Evolutionary conservation across 2,888 invertebrate genomes (phyloP).

Genomic region (Epinotia demarniana): DNA sequence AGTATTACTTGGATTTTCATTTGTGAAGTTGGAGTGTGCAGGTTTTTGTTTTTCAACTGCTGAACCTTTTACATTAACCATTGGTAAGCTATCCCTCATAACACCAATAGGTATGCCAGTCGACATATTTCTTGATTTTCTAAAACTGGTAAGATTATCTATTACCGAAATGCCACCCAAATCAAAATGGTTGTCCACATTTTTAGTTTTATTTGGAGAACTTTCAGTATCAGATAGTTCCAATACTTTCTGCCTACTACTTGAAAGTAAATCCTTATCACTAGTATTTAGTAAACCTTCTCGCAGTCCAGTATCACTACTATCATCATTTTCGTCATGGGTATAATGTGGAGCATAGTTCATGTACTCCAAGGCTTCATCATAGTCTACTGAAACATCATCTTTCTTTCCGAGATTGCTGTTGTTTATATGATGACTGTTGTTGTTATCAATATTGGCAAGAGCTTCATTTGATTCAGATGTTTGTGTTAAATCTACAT

Average conservation of each 20-base stretch:
- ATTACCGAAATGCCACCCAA: constrained; percentile 62
- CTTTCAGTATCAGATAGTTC: constrained; percentile 86
- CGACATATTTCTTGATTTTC: constrained; percentile 11
- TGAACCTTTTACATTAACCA: constrained; percentile 53
- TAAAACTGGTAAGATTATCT: constrained; percentile 52
- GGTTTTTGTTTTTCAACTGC: constrained; percentile 19
- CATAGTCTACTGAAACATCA: constrained; percentile 74
- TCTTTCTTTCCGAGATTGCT: constrained; percentile 62
- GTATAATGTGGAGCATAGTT: constrained; percentile 29
- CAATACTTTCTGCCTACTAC: constrained; percentile 64
- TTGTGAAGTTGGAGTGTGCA: constrained; percentile 10
- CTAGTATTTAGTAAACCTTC: neutral
- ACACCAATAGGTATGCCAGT: neutral
- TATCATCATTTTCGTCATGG: constrained; percentile 13
- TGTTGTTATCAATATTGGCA: constrained; percentile 31
- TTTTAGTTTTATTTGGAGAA: constrained; percentile 76
- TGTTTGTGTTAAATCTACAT: constrained; percentile 69
- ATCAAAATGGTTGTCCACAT: constrained; percentile 55
- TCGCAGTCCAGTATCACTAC: neutral
- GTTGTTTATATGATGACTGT: constrained; percentile 41
- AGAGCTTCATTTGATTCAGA: constrained; percentile 53
- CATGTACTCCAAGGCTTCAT: constrained; percentile 60
- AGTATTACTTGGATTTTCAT: constrained; percentile 26
- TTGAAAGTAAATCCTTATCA: neutral
- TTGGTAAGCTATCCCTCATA: constrained; percentile 54